Evolutionary conservation across 2,888 invertebrate species (phyloP), one percentile per base, ranked within the genome.

Genomic region (Gastrophysa polygoni): DNA sequence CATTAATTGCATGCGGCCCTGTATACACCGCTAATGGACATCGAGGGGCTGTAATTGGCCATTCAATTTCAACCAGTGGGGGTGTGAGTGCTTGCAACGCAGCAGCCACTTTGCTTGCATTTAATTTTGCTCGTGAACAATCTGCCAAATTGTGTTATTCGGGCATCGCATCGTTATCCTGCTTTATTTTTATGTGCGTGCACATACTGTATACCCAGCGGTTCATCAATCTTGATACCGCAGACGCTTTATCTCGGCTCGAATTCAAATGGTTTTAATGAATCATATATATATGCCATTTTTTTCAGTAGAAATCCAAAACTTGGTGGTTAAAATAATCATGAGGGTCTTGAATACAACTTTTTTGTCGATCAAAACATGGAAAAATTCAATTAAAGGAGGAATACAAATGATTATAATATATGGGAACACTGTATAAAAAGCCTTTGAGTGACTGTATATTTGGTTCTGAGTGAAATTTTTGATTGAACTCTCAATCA

Each of bases 11-110:
- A 71, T 68, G 66, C 68, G 67, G 67, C 65, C 69, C 58, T 58
- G 59, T 64, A 57, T 68, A 59, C 60, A 67, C 66, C 67, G 61
- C 70, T 75, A 74, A 75, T 75, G 73, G 74, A 73, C 64, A 62
- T 64, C 59, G 68, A 71, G 74, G 73, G 71, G 71, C 71, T 62
- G 70, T 75, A 75, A 76, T 76, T 75, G 76, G 71, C 69, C 72
- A 71, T 74, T 74, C 76, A 76, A 75, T 76, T 75, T 75, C 69
- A 67, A 62, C 66, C 73, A 73, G 73, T 72, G 72, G 74, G 75
- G 75, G 75, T 71, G 75, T 73, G 71, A 74, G 74, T 74, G 73
- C 73, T 68, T 54, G 49, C 58, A 49, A 50, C 50, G 48, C 29
- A 8, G 29, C 44, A 50, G 51, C 58, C 60, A 56, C 59, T 56